Evolutionary conservation across 2,888 invertebrate species (phyloP).

Genomic region (Scelioninae gen. 1): DNA sequence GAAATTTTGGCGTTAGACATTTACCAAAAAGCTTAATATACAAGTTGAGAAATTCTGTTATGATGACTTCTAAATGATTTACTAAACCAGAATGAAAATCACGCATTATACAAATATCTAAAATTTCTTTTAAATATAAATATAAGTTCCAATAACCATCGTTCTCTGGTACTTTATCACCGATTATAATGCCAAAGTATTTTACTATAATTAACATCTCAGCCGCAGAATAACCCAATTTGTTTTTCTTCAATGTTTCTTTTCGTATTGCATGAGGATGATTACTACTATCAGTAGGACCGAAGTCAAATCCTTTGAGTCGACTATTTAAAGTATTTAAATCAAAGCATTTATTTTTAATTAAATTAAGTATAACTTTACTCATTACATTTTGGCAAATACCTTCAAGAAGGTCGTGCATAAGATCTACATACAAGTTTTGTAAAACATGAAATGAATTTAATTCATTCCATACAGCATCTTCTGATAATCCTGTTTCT

Average conservation of each 20-base stretch:
- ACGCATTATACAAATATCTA: constrained; percentile 11
- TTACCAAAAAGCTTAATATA: constrained; percentile 10
- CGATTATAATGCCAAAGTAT: constrained; percentile 37
- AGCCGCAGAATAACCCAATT: constrained; percentile 41
- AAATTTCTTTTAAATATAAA: constrained; percentile 8
- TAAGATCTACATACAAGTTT: constrained; percentile 27
- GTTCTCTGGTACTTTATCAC: constrained; percentile 23
- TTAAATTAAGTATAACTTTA: constrained; percentile 34
- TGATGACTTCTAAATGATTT: constrained; percentile 11
- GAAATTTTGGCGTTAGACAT: constrained; percentile 16
- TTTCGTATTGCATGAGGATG: constrained; percentile 27
- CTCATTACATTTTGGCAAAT: constrained; percentile 29
- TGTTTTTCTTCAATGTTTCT: constrained; percentile 26
- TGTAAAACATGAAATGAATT: constrained; percentile 26
- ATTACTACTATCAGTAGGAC: constrained; percentile 14
- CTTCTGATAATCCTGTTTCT: constrained; percentile 36
- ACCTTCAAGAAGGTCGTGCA: constrained; percentile 40
- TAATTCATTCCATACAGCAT: constrained; percentile 31
- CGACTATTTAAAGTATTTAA: constrained; percentile 27
- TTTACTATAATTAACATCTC: constrained; percentile 39
- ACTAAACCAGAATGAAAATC: constrained; percentile 2
- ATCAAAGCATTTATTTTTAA: constrained; percentile 23
- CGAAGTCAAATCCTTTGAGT: constrained; percentile 22
- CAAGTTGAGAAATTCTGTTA: constrained; percentile 9
- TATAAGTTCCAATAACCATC: constrained; percentile 29